phyloP scores from a whole-genome alignment of 64 coral and sea anemone genomes.

The Stichodactyla mertensii region DNA sequence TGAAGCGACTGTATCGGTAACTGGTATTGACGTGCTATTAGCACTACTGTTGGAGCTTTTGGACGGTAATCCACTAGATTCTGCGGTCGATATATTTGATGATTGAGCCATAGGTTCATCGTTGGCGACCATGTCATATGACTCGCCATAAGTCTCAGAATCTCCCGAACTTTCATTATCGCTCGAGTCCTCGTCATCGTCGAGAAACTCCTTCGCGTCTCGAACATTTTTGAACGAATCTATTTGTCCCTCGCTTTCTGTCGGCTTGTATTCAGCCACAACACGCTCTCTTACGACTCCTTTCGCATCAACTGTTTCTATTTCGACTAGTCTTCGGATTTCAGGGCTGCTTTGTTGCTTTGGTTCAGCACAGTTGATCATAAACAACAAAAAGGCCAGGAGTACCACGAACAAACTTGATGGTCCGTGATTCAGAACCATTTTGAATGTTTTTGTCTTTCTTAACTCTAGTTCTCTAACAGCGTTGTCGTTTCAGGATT shows the following conservation, averaged over 20 bases:
- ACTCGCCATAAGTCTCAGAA: not conserved
- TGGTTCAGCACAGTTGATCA: not conserved
- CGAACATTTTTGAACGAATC: not conserved
- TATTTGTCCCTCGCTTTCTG: not conserved
- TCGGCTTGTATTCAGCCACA: not conserved
- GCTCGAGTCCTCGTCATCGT: conserved; percentile 5
- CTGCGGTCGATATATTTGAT: not conserved
- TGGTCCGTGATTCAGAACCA: not conserved
- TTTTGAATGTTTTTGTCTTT: not conserved
- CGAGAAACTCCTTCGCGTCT: not conserved
- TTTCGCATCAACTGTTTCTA: not conserved
- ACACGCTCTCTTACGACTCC: not conserved
- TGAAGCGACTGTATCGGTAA: not conserved
- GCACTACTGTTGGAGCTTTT: not conserved
- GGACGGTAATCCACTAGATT: not conserved
- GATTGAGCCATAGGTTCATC: not conserved
- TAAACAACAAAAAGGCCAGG: not conserved
- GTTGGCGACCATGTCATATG: not conserved
- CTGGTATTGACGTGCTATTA: not conserved
- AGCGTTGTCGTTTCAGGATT: not conserved
- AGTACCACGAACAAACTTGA: not conserved
- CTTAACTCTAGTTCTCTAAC: not conserved
- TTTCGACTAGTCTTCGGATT: not conserved
- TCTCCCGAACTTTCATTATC: not conserved
- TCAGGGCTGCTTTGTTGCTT: not conserved